Evolutionary conservation across 37 sponge, comb jelly and placozoan species (phyloP).

Genomic region (Amphimedon queenslandica): DNA sequence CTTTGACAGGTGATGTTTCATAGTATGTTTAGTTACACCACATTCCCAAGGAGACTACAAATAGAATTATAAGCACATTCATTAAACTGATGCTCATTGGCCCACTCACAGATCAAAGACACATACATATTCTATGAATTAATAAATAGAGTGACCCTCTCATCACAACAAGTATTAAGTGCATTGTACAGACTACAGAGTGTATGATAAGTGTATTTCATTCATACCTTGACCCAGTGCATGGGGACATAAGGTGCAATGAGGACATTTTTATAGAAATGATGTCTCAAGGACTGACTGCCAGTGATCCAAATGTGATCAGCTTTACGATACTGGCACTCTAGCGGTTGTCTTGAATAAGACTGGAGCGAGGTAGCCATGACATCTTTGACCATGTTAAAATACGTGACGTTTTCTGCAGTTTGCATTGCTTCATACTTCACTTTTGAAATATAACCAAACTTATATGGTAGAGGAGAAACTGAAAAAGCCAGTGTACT

Average conservation of each 20-base stretch:
- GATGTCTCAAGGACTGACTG: neutral
- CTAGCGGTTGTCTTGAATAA: neutral
- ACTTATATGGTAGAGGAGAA: neutral
- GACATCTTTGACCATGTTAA: slow-evolving; percentile 1
- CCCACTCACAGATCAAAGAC: too few relatives aligned
- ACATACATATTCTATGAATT: too few relatives aligned
- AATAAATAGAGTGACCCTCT: too few relatives aligned
- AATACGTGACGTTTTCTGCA: neutral
- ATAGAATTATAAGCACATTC: too few relatives aligned
- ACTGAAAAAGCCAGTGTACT: neutral
- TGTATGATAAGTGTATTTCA: too few relatives aligned
- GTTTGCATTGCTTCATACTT: neutral
- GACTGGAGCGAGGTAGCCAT: neutral
- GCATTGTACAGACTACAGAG: too few relatives aligned
- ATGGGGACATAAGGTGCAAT: neutral
- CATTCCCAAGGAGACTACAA: too few relatives aligned
- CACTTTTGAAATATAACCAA: neutral
- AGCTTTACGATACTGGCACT: neutral
- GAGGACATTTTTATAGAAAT: slow-evolving; percentile 4
- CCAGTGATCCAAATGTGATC: slow-evolving; percentile 2
- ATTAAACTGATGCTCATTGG: too few relatives aligned
- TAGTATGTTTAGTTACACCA: too few relatives aligned
- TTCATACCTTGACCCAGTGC: slow-evolving; percentile 1
- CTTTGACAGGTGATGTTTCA: too few relatives aligned
- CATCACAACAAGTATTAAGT: too few relatives aligned